These are phyloP conservation scores for Molanna angustata DNA, from an alignment of 2,888 invertebrate species.

Conservation along the genomic window DNA sequence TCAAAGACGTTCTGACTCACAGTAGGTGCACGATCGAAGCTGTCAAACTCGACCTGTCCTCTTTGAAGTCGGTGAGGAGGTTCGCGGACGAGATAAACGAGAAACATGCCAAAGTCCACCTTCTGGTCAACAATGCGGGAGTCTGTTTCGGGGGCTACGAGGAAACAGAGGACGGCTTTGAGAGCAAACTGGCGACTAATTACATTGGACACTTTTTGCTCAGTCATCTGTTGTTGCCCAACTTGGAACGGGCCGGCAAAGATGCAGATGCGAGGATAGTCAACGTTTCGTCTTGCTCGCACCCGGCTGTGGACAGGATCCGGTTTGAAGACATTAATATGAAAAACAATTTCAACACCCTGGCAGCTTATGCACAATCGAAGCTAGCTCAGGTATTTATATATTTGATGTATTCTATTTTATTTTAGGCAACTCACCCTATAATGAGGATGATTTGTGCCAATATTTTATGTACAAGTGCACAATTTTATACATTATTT, in stretches of 20 bases:
- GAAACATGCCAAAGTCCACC: conserved; percentile 63
- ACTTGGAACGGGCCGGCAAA: conserved; percentile 62
- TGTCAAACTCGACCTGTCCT: conserved; percentile 72
- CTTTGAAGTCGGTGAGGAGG: conserved; percentile 70
- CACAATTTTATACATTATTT: too few species aligned
- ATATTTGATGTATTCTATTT: too few species aligned
- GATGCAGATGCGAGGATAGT: too few species aligned
- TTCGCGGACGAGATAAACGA: conserved; percentile 68
- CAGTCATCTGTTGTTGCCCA: conserved; percentile 75
- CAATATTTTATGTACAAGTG: too few species aligned
- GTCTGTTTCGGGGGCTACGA: conserved; percentile 83
- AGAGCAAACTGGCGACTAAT: conserved; percentile 84
- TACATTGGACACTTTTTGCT: conserved; percentile 80
- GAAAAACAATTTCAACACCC: too few species aligned
- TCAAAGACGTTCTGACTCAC: conserved; percentile 36
- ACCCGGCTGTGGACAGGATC: too few species aligned
- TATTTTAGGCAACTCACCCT: too few species aligned
- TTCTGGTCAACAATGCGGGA: conserved; percentile 86
- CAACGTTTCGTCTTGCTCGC: too few species aligned
- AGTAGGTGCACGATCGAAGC: conserved; percentile 59
- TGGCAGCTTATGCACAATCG: too few species aligned
- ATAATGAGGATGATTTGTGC: too few species aligned
- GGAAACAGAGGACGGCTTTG: conserved; percentile 78
- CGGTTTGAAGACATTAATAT: too few species aligned
- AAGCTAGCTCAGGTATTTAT: too few species aligned